Base-by-base conservation (phyloP, 2,888 invertebrate genomes). In the Disparrhopalites patrizii region DNA sequence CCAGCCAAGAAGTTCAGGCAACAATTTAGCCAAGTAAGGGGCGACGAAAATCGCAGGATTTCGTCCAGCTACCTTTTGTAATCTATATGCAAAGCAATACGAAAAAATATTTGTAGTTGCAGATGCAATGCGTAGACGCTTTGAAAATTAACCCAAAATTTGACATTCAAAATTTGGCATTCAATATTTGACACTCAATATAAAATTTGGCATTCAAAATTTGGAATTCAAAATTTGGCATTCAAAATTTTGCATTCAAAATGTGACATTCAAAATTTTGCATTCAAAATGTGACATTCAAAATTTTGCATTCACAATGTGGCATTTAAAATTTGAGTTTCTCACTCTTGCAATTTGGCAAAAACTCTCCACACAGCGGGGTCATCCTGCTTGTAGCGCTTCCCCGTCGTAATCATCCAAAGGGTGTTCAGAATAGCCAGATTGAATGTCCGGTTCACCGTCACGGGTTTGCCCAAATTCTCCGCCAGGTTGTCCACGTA, bases 401-500 rank as follows among this genome's bases (percentile, higher is more conserved):
- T 43, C 43, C 60, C 60, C 1, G 60, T 58, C 25, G 60, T 47
- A 23, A 58, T 58, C 15, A 43, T 58, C 60, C 60, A 58, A 10
- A 58, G 5, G 25, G 60, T 43, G 23, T 58, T 58, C 25, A 58
- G 4, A 18, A 58, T 25, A 13, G 60, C 30, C 25, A 47, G 4
- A 18, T 40, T 58, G 27, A 58, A 58, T 27, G 36, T 58, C 15
- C 28, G 38, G 15, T 18, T 36, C 27, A 58, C 18, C 13, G 36
- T 23, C 13, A 40, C 27, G 1, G 43, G 27, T 5, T 23, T 40
- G 8, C 60, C 60, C 7, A 25, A 25, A 40, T 38, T 25, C 18
- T 58, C 43, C 13, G 25, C 13, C 8, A 58, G 28, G 20, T 50
- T 40, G 4, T 28, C 28, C 13, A 40, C 18, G 15, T 43, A 30